Base-by-base conservation (phyloP, 2,888 invertebrate species). In the Netelia inedita region DNA sequence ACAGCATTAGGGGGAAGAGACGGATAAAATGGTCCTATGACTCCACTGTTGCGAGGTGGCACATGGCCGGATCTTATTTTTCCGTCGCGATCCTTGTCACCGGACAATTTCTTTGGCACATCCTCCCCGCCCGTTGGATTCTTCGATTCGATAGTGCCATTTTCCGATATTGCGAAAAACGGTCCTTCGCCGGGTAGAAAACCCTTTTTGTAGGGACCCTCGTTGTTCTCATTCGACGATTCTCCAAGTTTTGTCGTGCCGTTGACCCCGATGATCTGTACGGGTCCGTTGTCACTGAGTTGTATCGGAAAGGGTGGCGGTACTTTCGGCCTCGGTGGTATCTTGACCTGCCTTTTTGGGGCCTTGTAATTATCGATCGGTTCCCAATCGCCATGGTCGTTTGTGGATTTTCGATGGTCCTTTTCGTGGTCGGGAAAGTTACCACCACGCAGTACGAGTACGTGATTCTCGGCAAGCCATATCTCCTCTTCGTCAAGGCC, bases 241-340 rank as follows among this genome's bases (percentile, higher is more conserved):
- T 88, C 83, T 82, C 57, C 10, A 95, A 96, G 95, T 95, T 96
- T 95, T 95, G 96, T 95, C 95, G 96, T 96, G 91, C 96, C 95
- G 95, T 97, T 97, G 94, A 96, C 95, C 94, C 97, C 96, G 94
- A 98, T 95, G 95, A 98, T 96, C 95, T 97, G 96, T 94, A 98
- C 95, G 93, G 98, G 98, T 92, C 97, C 98, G 92, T 96, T 95
- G 93, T 98, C 97, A 94, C 96, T 95, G 94, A 98, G 96, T 94
- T 97, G 98, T 94, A 98, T 96, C 93, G 98, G 98, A 96, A 98
- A 98, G 94, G 98, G 98, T 95, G 98, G 98, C 94, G 98, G 98
- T 90, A 98, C 96, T 94, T 96, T 96, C 10, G 98, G 97, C 94
- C 96, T 96, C 73, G 96, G 94, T 61, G 98, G 98, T 91, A 98